phyloP scores from a whole-genome alignment of 2,888 invertebrate genomes.

The Carabus problematicus region DNA sequence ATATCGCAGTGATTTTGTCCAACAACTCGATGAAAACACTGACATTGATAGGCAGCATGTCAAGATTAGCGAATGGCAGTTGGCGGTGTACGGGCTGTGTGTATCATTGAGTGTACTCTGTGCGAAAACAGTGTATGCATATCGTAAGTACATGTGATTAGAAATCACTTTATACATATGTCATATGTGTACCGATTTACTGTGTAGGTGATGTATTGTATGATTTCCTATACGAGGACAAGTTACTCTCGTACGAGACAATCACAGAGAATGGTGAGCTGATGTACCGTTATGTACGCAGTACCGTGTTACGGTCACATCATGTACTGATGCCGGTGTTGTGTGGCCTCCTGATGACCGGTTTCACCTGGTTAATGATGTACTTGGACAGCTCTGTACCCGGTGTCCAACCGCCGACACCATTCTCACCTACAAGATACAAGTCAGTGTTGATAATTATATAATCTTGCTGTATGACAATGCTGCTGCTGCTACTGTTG shows the following conservation, averaged over 20 bases:
- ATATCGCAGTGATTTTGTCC: slow-evolving; percentile 38
- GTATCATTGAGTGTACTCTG: slow-evolving; percentile 52
- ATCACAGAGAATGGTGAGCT: slow-evolving; percentile 54
- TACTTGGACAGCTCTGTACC: slow-evolving; percentile 69
- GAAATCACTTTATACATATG: neutral
- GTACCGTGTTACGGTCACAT: slow-evolving; percentile 53
- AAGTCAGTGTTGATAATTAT: slow-evolving; percentile 54
- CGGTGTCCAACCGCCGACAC: slow-evolving; percentile 66
- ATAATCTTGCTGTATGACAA: neutral
- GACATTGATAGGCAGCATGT: slow-evolving; percentile 43
- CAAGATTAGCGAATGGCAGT: slow-evolving; percentile 52
- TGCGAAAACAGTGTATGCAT: slow-evolving; percentile 50
- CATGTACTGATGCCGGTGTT: slow-evolving; percentile 55
- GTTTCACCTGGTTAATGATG: slow-evolving; percentile 66
- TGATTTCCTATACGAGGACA: slow-evolving; percentile 50
- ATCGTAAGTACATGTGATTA: slow-evolving; percentile 53
- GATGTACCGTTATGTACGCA: slow-evolving; percentile 55
- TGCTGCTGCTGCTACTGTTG: slow-evolving; percentile 16
- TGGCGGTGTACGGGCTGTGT: slow-evolving; percentile 53
- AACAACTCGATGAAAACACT: slow-evolving; percentile 25
- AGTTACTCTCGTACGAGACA: slow-evolving; percentile 52
- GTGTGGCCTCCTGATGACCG: slow-evolving; percentile 62
- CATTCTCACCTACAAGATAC: slow-evolving; percentile 63
- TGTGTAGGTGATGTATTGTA: slow-evolving; percentile 49
- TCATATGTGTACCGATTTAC: neutral